Conservation (phyloP, 2,888 invertebrate genomes). For the Xestobium rufovillosum region DNA sequence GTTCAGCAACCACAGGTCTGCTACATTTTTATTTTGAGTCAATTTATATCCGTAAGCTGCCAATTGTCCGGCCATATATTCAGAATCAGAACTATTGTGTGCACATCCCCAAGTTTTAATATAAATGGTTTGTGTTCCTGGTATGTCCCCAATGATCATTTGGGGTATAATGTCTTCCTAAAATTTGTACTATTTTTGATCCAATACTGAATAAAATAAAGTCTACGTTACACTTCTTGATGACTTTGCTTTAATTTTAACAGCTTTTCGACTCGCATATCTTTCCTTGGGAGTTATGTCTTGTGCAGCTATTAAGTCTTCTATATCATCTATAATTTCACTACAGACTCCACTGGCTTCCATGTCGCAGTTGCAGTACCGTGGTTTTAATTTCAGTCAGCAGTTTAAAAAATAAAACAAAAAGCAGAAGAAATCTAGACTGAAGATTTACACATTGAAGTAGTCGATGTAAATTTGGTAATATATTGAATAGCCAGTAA, state of each 20-base stretch:
- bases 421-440: no score
- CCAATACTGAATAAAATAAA: constrained; percentile 16
- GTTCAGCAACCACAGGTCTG: constrained; percentile 93
- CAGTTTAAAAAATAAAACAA: no score
- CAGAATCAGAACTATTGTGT: constrained; percentile 95
- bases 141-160: constrained; percentile 39
- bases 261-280: constrained; percentile 62
- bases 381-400: no score
- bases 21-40: constrained; percentile 69
- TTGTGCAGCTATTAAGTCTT: constrained; percentile 73
- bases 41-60: constrained; percentile 81
- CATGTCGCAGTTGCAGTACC: no score
- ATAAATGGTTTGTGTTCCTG: constrained; percentile 73
- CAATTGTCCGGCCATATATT: constrained; percentile 97
- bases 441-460: no score
- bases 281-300: constrained; percentile 74
- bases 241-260: constrained; percentile 53
- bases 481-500: no score
- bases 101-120: constrained; percentile 97
- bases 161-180: constrained; percentile 16
- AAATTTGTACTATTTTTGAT: not conserved
- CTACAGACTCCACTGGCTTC: no score
- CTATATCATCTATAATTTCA: constrained; percentile 75
- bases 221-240: constrained; percentile 25
- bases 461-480: no score